A percentile compares a stretch with the other conserved stretches of the same genome.
Evolutionary conservation across 2,797 vertebrate genomes (phyloP).

Genomic region (Clarias fuscus): DNA sequence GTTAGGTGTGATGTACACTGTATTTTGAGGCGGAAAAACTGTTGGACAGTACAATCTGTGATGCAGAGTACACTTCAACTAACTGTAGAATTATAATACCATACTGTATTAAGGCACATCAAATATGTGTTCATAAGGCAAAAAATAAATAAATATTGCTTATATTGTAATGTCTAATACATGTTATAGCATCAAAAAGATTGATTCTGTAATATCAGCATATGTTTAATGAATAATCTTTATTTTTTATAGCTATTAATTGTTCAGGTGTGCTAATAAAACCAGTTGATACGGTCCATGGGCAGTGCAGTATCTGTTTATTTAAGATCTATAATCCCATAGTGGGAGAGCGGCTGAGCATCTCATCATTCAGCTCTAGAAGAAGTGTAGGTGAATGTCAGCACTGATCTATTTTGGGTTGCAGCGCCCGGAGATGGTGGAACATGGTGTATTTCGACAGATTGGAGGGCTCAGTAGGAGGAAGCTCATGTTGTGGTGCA

Average conservation of each 20-base stretch:
- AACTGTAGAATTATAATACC: not conserved
- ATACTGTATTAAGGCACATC: not conserved
- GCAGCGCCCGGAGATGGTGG: slow-evolving; percentile 37
- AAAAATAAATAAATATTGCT: no score
- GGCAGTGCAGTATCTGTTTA: not conserved
- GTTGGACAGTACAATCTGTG: not conserved
- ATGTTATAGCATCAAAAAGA: not conserved
- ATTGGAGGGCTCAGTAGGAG: slow-evolving; percentile 42
- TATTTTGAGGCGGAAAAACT: not conserved
- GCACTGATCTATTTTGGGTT: slow-evolving; percentile 49
- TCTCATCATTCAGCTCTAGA: slow-evolving; percentile 14
- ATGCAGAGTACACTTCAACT: not conserved
- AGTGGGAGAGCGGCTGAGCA: not conserved
- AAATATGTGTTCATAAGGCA: not conserved
- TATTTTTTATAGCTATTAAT: not conserved
- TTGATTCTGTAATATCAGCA: not conserved
- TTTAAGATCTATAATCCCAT: not conserved
- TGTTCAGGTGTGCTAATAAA: not conserved
- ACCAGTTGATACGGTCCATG: not conserved
- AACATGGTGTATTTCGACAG: slow-evolving; percentile 34
- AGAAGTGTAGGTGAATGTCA: slow-evolving; percentile 41
- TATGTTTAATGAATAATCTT: not conserved
- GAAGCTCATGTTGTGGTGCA: slow-evolving; percentile 36
- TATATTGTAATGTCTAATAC: not conserved
- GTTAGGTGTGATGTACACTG: not conserved